phyloP scores from a whole-genome alignment of 2,888 invertebrate species.

The Cosmopolites sordidus region DNA sequence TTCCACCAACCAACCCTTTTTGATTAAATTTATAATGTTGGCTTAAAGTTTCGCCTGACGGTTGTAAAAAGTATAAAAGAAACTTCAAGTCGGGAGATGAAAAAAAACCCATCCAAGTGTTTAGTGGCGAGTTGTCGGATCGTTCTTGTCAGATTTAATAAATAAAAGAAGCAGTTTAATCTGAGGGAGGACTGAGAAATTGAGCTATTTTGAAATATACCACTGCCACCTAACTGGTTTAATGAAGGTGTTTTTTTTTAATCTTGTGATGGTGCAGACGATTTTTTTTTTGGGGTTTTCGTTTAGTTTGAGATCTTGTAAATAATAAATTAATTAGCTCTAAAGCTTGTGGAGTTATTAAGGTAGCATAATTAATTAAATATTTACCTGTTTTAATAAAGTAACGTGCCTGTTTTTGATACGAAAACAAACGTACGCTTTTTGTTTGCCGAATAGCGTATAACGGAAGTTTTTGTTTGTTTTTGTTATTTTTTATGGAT shows the following conservation, averaged over 20 bases:
- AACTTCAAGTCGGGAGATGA: not conserved
- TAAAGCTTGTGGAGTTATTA: not conserved
- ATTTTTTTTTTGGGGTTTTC: no score
- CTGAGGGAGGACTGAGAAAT: conserved; percentile 8
- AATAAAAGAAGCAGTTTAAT: conserved; percentile 19
- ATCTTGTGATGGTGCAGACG: no score
- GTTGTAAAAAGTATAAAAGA: conserved; percentile 10
- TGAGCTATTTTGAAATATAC: not conserved
- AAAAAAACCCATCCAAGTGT: no score
- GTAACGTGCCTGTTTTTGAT: no score
- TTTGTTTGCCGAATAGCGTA: no score
- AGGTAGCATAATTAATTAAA: no score
- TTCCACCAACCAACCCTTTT: conserved; percentile 5
- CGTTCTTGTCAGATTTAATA: conserved; percentile 20
- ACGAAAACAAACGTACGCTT: no score
- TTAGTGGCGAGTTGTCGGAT: not conserved
- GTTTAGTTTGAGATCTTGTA: not conserved
- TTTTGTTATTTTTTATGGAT: no score
- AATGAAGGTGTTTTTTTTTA: not conserved
- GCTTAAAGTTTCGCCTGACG: conserved; percentile 13
- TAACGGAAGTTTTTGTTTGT: no score
- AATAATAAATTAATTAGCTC: not conserved
- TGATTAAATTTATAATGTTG: conserved; percentile 16
- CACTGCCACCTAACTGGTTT: not conserved
- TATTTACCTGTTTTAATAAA: no score